These are phyloP conservation scores for Hyperoplus lanceolatus DNA, from an alignment of 2,797 vertebrate species.

Conservation along the genomic window DNA sequence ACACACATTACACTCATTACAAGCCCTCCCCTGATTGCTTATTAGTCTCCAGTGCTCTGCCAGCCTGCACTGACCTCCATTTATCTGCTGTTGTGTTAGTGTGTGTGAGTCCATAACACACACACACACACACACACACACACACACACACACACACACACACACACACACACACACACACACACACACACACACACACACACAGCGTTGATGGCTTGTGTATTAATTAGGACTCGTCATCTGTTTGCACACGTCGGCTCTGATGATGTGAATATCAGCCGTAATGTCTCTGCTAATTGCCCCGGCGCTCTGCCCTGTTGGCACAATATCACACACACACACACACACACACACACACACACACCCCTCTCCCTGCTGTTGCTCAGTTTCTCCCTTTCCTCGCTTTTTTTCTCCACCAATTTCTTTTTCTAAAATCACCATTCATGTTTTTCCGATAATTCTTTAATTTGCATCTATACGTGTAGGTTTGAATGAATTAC, in stretches of 20 bases:
- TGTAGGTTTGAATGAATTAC: no score
- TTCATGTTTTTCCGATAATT: not conserved
- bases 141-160: constrained; percentile 36
- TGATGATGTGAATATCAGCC: constrained; percentile 76
- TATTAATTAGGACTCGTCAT: constrained; percentile 77
- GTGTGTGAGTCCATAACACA: constrained; percentile 10
- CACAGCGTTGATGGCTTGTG: constrained; percentile 55
- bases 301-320: constrained; percentile 68
- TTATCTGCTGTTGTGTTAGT: constrained; percentile 29
- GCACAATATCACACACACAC: constrained; percentile 51
- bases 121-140: constrained; percentile 3
- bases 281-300: constrained; percentile 80
- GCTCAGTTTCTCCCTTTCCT: not conserved
- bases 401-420: not conserved
- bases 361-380: constrained; percentile 5
- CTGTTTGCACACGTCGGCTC: constrained; percentile 73
- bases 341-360: constrained; percentile 44
- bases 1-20: constrained; percentile 24
- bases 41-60: constrained; percentile 47
- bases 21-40: constrained; percentile 42
- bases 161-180: constrained; percentile 26
- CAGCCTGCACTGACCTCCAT: constrained; percentile 56
- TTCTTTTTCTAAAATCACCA: no score
- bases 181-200: constrained; percentile 35
- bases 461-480: no score